phyloP scores from a whole-genome alignment of 2,797 vertebrate genomes.

The Hydrophis major region DNA sequence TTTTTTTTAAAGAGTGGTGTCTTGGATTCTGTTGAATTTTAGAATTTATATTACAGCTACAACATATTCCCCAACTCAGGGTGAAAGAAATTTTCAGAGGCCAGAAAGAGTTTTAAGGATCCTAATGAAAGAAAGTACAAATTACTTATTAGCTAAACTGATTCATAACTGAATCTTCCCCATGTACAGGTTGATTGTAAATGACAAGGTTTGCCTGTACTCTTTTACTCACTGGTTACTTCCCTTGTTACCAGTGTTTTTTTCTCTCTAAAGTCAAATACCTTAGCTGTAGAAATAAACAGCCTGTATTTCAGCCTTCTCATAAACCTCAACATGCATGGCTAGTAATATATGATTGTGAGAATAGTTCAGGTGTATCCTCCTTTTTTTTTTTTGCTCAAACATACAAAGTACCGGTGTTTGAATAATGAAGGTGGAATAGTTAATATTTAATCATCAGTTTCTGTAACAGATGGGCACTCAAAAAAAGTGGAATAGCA shows the following conservation, averaged over 20 bases:
- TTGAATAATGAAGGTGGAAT: not conserved
- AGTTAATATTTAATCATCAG: not conserved
- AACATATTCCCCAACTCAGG: not conserved
- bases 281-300: not conserved
- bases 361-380: not conserved
- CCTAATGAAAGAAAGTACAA: not conserved
- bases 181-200: not conserved
- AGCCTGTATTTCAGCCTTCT: too few relatives aligned
- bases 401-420: not conserved
- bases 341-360: not conserved
- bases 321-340: too few relatives aligned
- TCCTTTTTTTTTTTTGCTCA: not conserved
- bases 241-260: not conserved
- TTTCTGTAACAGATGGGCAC: not conserved
- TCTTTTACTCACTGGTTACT: not conserved
- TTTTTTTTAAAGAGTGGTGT: not conserved
- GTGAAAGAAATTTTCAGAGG: not conserved
- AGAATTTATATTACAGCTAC: not conserved
- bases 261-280: not conserved
- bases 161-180: not conserved
- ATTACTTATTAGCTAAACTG: not conserved
- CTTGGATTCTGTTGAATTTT: not conserved
- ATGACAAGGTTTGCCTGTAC: not conserved
- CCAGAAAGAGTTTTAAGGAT: not conserved
- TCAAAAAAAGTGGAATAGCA: not conserved